Evolutionary conservation across 2,888 invertebrate species (phyloP).

Genomic region (Eupithecia abbreviata): DNA sequence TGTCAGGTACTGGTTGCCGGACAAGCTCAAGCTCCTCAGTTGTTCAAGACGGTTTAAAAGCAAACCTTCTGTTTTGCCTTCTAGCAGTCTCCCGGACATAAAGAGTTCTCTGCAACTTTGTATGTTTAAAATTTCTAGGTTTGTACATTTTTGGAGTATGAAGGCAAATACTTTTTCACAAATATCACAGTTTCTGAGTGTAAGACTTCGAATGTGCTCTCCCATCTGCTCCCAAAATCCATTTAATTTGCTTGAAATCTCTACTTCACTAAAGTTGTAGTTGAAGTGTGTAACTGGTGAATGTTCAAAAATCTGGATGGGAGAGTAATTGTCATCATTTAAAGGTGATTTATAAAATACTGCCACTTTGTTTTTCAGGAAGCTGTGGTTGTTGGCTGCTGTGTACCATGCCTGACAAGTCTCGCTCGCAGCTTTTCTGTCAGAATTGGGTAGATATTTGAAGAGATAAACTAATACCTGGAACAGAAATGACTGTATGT

Average conservation of each 20-base stretch:
- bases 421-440: conserved; percentile 86
- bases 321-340: conserved; percentile 69
- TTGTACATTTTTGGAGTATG: conserved; percentile 82
- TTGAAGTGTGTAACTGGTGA: conserved; percentile 74
- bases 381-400: conserved; percentile 86
- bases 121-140: conserved; percentile 84
- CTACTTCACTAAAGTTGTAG: conserved; percentile 82
- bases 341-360: conserved; percentile 74
- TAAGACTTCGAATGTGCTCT: conserved; percentile 81
- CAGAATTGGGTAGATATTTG: conserved; percentile 85
- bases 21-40: conserved; percentile 84
- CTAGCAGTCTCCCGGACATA: conserved; percentile 88
- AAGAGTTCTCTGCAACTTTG: conserved; percentile 88
- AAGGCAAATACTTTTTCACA: conserved; percentile 85
- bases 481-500: conserved; percentile 37
- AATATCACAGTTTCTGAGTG: conserved; percentile 85
- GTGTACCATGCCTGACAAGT: conserved; percentile 87
- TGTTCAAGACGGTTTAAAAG: conserved; percentile 75
- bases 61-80: conserved; percentile 83
- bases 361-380: conserved; percentile 80
- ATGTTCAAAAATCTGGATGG: conserved; percentile 71
- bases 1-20: conserved; percentile 88
- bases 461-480: conserved; percentile 87
- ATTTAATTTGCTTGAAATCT: conserved; percentile 77
- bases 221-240: conserved; percentile 85